Conservation (phyloP, 2,113 vertebrate species). For the Sylvietta virens region DNA sequence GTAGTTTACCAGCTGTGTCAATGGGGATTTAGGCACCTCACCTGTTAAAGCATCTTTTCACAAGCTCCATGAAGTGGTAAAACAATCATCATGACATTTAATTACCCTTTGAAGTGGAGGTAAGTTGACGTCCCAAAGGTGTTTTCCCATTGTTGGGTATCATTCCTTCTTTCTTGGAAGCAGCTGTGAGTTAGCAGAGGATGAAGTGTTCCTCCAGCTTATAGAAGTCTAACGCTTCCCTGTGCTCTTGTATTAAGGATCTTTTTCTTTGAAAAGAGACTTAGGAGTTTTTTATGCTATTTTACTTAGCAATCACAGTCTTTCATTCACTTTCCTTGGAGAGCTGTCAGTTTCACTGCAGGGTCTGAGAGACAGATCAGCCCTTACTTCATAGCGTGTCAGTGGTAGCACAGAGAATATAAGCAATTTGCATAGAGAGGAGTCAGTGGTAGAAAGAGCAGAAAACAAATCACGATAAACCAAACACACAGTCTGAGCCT, state of each 20-base stretch:
- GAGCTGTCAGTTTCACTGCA: not conserved
- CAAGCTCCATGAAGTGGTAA: not conserved
- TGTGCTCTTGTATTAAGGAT: not conserved
- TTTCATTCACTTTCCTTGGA: not conserved
- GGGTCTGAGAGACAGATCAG: not conserved
- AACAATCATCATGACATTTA: not conserved
- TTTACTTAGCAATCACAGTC: not conserved
- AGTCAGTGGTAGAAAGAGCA: not conserved
- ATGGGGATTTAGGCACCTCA: not conserved
- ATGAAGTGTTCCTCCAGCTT: not conserved
- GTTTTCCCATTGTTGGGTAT: not conserved
- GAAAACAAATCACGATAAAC: not conserved
- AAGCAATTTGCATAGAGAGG: not conserved
- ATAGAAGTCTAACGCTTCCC: not conserved
- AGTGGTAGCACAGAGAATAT: not conserved
- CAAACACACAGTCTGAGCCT: not conserved
- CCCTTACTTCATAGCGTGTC: not conserved
- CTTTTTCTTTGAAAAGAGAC: not conserved
- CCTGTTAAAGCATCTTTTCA: not conserved
- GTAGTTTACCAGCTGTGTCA: not conserved
- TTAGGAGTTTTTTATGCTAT: not conserved
- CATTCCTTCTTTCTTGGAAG: not conserved
- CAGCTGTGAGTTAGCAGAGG: not conserved
- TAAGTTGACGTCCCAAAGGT: not conserved
- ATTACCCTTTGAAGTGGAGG: not conserved